Percentiles rank a stretch among this genome's conserved stretches.
Conservation (phyloP, 2,888 invertebrate species). For the Papilio protenor region DNA sequence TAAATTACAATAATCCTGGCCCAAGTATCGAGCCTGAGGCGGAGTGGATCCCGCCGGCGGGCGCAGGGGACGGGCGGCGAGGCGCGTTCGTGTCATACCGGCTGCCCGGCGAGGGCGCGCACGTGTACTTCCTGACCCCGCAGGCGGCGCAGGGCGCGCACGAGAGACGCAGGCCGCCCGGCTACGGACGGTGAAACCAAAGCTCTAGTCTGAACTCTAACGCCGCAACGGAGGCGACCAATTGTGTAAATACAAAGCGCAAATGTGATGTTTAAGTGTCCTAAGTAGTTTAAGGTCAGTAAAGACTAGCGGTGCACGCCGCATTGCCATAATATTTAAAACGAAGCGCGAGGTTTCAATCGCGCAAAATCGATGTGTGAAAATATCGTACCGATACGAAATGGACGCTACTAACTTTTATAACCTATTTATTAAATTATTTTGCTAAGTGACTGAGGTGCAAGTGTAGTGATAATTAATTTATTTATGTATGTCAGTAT, state of each 20-base stretch:
- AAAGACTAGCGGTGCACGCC: constrained; percentile 76
- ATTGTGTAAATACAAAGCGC: constrained; percentile 81
- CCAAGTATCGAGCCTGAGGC: constrained; percentile 84
- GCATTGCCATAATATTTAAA: constrained; percentile 82
- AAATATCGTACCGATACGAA: constrained; percentile 62
- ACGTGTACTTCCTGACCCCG: constrained; percentile 91
- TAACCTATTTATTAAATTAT: constrained; percentile 82
- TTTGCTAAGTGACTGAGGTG: constrained; percentile 76
- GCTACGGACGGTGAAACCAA: constrained; percentile 81
- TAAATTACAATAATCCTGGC: constrained; percentile 85
- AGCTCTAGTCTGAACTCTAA: constrained; percentile 79
- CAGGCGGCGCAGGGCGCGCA: constrained; percentile 76
- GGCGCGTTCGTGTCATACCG: constrained; percentile 88
- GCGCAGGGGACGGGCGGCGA: constrained; percentile 64
- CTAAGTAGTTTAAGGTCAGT: constrained; percentile 78
- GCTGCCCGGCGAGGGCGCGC: constrained; percentile 90
- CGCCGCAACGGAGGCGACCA: constrained; percentile 64
- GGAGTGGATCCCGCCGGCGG: constrained; percentile 83
- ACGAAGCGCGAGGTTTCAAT: constrained; percentile 52
- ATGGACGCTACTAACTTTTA: constrained; percentile 69
- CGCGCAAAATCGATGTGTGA: constrained; percentile 50
- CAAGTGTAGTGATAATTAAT: constrained; percentile 77
- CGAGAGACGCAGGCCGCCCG: constrained; percentile 71
- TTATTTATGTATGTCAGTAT: constrained; percentile 83
- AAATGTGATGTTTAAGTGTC: constrained; percentile 84